A percentile compares a stretch with the other conserved stretches of the same genome.
Evolutionary conservation across 2,797 vertebrate genomes (phyloP).

Genomic region (Takifugu ocellatus): DNA sequence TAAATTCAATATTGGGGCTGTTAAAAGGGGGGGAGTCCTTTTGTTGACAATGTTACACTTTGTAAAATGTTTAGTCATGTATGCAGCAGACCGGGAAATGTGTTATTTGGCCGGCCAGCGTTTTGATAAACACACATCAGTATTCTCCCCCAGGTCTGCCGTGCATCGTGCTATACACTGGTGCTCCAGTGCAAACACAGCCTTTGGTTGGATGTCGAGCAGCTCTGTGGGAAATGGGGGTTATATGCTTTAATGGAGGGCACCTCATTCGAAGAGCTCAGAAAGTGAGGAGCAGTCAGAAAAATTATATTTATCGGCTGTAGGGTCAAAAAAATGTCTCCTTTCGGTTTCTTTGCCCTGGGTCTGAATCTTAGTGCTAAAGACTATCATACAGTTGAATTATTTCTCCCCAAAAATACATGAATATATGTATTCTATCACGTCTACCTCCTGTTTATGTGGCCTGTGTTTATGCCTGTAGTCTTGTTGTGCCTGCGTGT

Average conservation of each 20-base stretch:
- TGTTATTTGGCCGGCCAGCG: slow-evolving; percentile 1
- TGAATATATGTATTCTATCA: not conserved
- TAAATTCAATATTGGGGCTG: too few species aligned
- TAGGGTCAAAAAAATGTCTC: slow-evolving; percentile 55
- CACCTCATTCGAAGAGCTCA: slow-evolving; percentile 51
- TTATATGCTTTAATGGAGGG: slow-evolving; percentile 64
- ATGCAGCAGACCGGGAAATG: not conserved
- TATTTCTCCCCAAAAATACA: slow-evolving; percentile 35
- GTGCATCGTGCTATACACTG: slow-evolving; percentile 41
- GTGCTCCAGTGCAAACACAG: slow-evolving; percentile 47
- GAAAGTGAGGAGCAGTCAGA: slow-evolving; percentile 47
- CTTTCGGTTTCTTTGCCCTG: slow-evolving; percentile 27
- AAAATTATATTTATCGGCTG: slow-evolving; percentile 63
- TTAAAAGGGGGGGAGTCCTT: not conserved
- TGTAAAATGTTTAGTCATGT: slow-evolving; percentile 5
- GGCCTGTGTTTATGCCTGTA: too few species aligned
- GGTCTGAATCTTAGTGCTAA: slow-evolving; percentile 30
- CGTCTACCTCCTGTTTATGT: not conserved
- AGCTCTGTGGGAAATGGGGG: slow-evolving; percentile 60
- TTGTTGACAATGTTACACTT: not conserved
- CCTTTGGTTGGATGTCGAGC: slow-evolving; percentile 40
- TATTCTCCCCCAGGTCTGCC: slow-evolving; percentile 33
- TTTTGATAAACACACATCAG: slow-evolving; percentile 34
- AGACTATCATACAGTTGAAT: slow-evolving; percentile 38
- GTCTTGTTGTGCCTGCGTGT: too few species aligned